Base-by-base conservation (phyloP, 2,888 invertebrate genomes). In the Plagodis pulveraria region DNA sequence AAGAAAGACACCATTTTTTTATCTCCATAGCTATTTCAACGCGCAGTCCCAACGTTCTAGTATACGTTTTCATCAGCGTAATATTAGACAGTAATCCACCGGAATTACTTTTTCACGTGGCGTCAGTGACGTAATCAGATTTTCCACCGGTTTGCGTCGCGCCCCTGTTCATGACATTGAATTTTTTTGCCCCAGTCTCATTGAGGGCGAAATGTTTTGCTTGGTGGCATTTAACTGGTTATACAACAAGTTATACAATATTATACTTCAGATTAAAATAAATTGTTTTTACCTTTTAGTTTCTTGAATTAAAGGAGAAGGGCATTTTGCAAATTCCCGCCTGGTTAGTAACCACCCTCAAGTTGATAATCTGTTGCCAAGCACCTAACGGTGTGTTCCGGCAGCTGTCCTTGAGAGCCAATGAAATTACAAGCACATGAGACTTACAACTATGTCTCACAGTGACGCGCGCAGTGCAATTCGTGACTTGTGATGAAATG, bases 71-170 rank as follows among this genome's bases (percentile, higher is more conserved):
- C 50, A 51, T 47, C 42, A 42, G 22, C 34, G 38, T 40, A 34
- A 36, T 11, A 45, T 49, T 53, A 51, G 7, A 33, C 40, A 44
- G 38, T 53, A 50, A 43, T 52, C 43, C 34, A 7, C 9, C 11
- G 43, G 41, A 50, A 58, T 42, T 62, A 58, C 36, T 32, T 45
- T 49, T 51, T 50, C 9, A 58, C 53, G 56, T 35, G 48, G 0
- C 58, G 11, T 11, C 40, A 50, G 46, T 50, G 60, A 58, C 60
- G 58, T 53, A 61, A 64, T 58, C 40, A 22, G n/a, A 60, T 64
- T 56, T 56, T 45, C 50, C 58, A 49, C 51, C 54, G 50, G 46
- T 46, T 41, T 58, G 49, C 57, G 49, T 47, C 40, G 50, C 58
- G 9, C 38, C 36, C 38, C 50, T 38, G 48, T 38, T 55, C 55